Evolutionary conservation across 1,140 invertebrate genomes (phyloP).

Genomic region (Vanessa tameamea): DNA sequence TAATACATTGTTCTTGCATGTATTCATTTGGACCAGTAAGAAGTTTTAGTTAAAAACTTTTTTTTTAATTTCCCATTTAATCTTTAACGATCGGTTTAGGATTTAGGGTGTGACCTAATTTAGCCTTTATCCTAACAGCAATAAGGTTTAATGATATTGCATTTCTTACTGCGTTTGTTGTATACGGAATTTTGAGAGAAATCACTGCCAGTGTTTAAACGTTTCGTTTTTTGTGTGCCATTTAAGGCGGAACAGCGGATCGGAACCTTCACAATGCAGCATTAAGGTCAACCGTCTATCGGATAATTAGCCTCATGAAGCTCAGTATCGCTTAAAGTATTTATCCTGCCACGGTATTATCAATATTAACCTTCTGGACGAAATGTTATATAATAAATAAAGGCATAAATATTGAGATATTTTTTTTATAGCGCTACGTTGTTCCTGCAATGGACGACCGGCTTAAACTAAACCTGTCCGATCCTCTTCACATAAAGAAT

Average conservation of each 20-base stretch:
- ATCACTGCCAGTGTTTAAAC: constrained; percentile 21
- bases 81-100: constrained; percentile 10
- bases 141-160: not conserved
- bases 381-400: not conserved
- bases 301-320: not conserved
- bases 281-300: constrained; percentile 6
- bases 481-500: constrained; percentile 33
- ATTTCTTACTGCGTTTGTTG: constrained; percentile 8
- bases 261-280: constrained; percentile 24
- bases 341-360: not conserved
- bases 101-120: not conserved
- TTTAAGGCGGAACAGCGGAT: constrained; percentile 25
- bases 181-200: constrained; percentile 27
- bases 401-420: not conserved
- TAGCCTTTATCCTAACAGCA: not conserved
- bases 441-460: not conserved
- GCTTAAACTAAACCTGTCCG: constrained; percentile 19
- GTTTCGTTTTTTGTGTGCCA: constrained; percentile 21
- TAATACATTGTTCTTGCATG: constrained; percentile 4
- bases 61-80: constrained; percentile 7
- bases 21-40: constrained; percentile 8
- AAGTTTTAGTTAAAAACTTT: constrained; percentile 1
- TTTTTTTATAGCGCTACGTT: not conserved
- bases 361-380: not conserved
- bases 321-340: constrained; percentile 11